Conservation (phyloP, 2,113 vertebrate species). For the Lasiurus borealis region DNA sequence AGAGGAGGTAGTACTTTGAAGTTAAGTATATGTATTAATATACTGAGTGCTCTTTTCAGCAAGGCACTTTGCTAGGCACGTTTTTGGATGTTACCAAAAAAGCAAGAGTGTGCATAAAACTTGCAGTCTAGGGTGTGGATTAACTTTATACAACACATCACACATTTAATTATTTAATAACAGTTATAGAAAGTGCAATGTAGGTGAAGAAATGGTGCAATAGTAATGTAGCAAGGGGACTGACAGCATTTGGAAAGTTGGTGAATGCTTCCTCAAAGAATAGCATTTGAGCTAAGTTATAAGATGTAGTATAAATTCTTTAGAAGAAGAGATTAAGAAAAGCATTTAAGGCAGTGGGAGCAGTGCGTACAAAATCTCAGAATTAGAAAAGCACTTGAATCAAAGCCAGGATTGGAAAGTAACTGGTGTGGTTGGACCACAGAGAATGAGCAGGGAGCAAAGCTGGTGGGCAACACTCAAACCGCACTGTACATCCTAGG, state of each 20-base stretch:
- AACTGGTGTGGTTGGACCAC: not conserved
- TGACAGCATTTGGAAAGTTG: not conserved
- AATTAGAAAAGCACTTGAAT: not conserved
- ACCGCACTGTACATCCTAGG: too few species aligned
- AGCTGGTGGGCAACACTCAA: accelerated
- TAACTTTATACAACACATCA: not conserved
- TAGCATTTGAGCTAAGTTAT: not conserved
- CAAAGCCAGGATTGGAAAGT: not conserved
- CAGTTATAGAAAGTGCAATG: not conserved
- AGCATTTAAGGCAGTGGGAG: not conserved
- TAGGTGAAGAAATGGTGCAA: not conserved
- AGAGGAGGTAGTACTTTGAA: not conserved
- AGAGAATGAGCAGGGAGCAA: not conserved
- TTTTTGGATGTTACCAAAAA: not conserved
- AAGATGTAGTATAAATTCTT: not conserved
- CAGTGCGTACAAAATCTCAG: not conserved
- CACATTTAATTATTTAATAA: not conserved
- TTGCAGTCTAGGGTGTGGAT: accelerated
- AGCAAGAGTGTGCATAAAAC: not conserved
- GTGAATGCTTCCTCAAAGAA: not conserved
- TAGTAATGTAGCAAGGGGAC: too few species aligned
- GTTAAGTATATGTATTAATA: not conserved
- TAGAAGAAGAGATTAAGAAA: not conserved
- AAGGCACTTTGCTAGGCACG: not conserved
- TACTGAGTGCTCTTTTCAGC: not conserved